Evolutionary conservation across 2,888 invertebrate genomes (phyloP).

Genomic region (Volucella inanis): DNA sequence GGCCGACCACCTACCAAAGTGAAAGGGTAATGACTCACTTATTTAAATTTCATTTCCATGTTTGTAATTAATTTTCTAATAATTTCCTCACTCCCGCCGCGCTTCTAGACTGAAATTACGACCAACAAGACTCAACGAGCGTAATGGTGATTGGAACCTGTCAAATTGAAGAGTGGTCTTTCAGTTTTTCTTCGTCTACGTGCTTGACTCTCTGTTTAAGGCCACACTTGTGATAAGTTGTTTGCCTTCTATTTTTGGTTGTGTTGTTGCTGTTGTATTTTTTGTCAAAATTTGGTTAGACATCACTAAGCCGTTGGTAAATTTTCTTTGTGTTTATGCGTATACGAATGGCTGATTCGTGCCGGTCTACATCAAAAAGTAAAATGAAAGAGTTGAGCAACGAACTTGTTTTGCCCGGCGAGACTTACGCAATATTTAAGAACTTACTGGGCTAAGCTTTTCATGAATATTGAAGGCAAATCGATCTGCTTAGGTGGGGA

Average conservation of each 20-base stretch:
- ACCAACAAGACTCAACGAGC: neutral
- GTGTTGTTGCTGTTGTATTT: too few species aligned
- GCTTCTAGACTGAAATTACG: neutral
- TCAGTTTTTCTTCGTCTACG: neutral
- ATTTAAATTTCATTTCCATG: constrained; percentile 48
- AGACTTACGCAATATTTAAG: constrained; percentile 14
- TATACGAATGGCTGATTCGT: neutral
- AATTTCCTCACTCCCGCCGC: constrained; percentile 9
- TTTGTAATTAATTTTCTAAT: constrained; percentile 50
- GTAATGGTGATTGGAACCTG: constrained; percentile 45
- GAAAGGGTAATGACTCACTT: constrained; percentile 50
- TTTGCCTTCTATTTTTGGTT: neutral
- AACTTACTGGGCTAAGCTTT: neutral
- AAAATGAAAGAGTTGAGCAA: constrained; percentile 11
- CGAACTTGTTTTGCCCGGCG: constrained; percentile 13
- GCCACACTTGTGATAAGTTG: constrained; percentile 7
- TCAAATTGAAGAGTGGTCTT: constrained; percentile 42
- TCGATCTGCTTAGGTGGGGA: neutral
- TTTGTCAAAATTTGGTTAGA: too few species aligned
- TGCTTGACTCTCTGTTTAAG: neutral
- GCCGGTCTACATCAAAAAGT: neutral
- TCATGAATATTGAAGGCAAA: neutral
- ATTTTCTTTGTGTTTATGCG: neutral
- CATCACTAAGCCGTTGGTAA: neutral
- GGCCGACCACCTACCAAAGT: constrained; percentile 42